Evolutionary conservation across 1,140 invertebrate species (phyloP), one percentile per base, ranked within the genome.

Genomic region (Drosophila arawakana): DNA sequence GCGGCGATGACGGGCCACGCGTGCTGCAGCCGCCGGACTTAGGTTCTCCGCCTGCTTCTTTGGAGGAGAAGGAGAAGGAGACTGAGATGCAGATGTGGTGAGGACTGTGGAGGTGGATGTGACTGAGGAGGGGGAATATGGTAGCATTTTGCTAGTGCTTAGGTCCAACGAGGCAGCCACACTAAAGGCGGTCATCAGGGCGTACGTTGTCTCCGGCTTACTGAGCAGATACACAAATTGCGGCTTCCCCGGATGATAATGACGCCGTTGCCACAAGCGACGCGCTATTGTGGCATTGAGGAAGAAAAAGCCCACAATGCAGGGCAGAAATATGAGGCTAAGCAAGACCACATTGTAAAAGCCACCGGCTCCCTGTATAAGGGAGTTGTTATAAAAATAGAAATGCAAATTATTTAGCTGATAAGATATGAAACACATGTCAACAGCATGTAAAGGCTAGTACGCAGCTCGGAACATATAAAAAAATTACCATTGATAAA

Each of bases 271-370:
- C 93, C 93, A 94, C 50, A 95, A 91, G 57, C 93, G 91, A 30
- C 91, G 73, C 2, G 93, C 94, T n/a, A 95, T 93, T 0, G 93
- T 93, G 18, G 92, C 84, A 71, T 95, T 94, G 9, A 95, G 88
- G 69, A 93, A 93, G 9, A 94, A 37, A 66, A 94, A 94, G 50
- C 93, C 91, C 25, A 92, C 75, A 21, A 93, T 86, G 43, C 94
- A 92, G 8, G 94, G 94, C 30, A 93, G 18, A 55, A 95, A 95
- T 69, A 95, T 93, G 6, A 94, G 78, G n/a, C 89, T 66, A 37
- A 93, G 93, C 7, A 94, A 78, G 7, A 92, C 76, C 69, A 93
- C 78, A 80, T 92, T 92, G 71, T 93, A 85, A 73, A 83, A 49
- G 52, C 85, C 71, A 15, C 90, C 79, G 44, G 85, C 70, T 11